Base-by-base conservation (phyloP, 2,113 vertebrate genomes). In the Origma solitaria region DNA sequence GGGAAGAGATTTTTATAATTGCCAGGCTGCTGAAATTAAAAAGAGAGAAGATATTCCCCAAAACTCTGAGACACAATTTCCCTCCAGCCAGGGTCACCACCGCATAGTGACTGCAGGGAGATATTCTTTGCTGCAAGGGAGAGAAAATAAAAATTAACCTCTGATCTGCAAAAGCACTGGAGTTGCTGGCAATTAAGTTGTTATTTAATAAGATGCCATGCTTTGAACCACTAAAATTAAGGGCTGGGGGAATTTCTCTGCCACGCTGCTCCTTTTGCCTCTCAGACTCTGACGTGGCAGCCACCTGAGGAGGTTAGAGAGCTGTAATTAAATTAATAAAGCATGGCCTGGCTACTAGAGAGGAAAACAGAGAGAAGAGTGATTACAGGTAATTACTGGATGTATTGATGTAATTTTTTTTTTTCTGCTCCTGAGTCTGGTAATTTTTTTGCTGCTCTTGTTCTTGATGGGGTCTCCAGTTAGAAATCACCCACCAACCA, bases 301-400 rank as follows among this genome's bases (percentile, higher is more conserved):
- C 64, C 56, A 90, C 42, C 58, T 75, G 80, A 92, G 72, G 35
- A 95, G 79, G 37, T 81, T 86, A 93, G 64, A 86, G 64, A 94
- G 49, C 38, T 81, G 79, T 95, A 94, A 94, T 94, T 94, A 85
- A 91, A 90, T 95, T 95, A 95, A 94, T 88, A 96, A 90, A 85
- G 51, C 22, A 22, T 49, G 35, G 40, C 20, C 37, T 51, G 31
- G 14, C 31, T 88, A 51, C 40, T 22, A 45, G 58, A 87, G 44
- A 91, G 16, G 69, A 84, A 85, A 64, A 57, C 31, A 72, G 31
- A 64, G 31, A 68, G 33, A 88, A 70, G 81, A 81, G 40, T 75
- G 79, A 83, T 81, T 77, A 51, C 24, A 86, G 20, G 42, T 88
- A 95, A 82, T 91, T 85, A 44, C 51, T 82, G 33, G 38, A 60